Conservation (phyloP, 2,113 vertebrate species). For the Eurystomus gularis region DNA sequence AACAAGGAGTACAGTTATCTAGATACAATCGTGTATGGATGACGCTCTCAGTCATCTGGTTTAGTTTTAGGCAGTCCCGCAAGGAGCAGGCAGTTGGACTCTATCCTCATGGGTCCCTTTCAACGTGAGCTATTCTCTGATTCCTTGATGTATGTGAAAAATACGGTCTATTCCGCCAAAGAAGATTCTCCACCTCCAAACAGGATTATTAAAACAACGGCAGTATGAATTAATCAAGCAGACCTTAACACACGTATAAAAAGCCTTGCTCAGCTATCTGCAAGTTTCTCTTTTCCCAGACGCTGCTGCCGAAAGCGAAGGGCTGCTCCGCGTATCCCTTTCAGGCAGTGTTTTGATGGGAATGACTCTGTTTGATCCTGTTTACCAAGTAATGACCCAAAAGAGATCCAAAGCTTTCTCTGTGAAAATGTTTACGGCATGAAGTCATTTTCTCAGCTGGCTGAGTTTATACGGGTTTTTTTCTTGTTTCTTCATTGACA, state of each 20-base stretch:
- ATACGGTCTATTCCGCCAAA: background rate
- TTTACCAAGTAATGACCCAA: conserved; percentile 57
- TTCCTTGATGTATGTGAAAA: background rate
- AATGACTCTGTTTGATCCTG: conserved; percentile 50
- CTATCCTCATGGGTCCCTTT: background rate
- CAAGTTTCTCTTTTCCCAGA: background rate
- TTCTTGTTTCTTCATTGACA: conserved; percentile 48
- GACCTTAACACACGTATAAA: background rate
- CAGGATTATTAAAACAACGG: background rate
- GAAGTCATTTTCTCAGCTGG: background rate
- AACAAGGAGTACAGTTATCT: background rate
- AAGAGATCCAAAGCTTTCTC: conserved; percentile 41
- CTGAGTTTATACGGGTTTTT: background rate
- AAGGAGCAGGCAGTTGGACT: background rate
- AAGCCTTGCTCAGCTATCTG: background rate
- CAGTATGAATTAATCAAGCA: background rate
- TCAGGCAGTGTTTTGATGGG: conserved; percentile 14
- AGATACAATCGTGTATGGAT: background rate
- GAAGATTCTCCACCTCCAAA: background rate
- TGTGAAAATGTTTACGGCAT: conserved; percentile 52
- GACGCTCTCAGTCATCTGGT: background rate
- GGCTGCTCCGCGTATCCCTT: background rate
- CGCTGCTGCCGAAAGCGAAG: background rate
- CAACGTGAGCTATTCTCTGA: background rate
- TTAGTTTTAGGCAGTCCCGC: background rate